phyloP scores from a whole-genome alignment of 2,888 invertebrate genomes.

The Synergus laeviventris region DNA sequence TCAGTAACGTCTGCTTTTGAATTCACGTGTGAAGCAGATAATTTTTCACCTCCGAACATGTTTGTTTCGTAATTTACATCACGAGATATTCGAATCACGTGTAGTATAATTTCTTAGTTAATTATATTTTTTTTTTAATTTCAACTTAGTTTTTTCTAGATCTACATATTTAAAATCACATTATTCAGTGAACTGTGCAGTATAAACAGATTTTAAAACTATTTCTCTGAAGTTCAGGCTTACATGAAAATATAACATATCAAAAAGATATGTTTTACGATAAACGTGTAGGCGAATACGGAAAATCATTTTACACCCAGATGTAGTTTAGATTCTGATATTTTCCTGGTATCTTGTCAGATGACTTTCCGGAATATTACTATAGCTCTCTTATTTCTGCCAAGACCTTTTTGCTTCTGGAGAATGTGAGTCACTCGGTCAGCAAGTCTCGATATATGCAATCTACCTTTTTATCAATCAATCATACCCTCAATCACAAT shows the following conservation, averaged over 20 bases:
- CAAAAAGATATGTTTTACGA: neutral
- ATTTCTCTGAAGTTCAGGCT: neutral
- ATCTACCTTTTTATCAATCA: neutral
- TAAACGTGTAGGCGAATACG: neutral
- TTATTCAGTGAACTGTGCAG: neutral
- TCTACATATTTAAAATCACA: neutral
- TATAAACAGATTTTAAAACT: neutral
- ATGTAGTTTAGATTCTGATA: neutral
- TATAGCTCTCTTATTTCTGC: conserved; percentile 30
- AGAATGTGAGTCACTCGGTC: conserved; percentile 36
- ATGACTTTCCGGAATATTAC: neutral
- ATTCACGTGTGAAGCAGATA: conserved; percentile 24
- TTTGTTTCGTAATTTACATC: conserved; percentile 1
- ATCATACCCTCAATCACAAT: neutral
- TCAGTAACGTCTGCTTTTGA: conserved; percentile 38
- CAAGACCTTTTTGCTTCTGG: conserved; percentile 40
- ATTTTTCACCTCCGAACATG: conserved; percentile 18
- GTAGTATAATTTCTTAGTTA: neutral
- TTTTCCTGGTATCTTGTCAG: conserved; percentile 10
- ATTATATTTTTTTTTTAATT: neutral
- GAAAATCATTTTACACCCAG: neutral
- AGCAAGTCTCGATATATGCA: neutral
- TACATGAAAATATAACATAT: neutral
- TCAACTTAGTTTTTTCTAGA: neutral
- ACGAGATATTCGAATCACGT: neutral